phyloP scores from a whole-genome alignment of 2,113 vertebrate genomes.

The Phylloscopus trochiloides region DNA sequence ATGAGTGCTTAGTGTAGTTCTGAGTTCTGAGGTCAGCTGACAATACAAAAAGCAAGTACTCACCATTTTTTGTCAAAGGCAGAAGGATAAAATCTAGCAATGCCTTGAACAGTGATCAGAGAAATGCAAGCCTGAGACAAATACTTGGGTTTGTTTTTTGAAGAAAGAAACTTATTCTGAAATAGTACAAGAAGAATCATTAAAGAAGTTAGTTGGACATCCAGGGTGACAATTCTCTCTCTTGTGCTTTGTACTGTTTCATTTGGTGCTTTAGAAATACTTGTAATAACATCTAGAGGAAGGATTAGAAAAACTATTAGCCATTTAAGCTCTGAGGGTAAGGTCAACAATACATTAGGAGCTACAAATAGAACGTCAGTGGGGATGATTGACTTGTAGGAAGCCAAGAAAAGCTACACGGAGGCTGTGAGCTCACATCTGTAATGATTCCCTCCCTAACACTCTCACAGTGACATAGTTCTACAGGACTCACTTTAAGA shows the following conservation, averaged over 20 bases:
- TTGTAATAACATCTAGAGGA: neutral
- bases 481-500: neutral
- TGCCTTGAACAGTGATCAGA: neutral
- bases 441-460: neutral
- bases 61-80: neutral
- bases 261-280: neutral
- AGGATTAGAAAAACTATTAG: neutral
- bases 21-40: neutral
- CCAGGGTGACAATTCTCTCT: neutral
- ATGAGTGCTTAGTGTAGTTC: neutral
- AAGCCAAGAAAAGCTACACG: neutral
- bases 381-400: neutral
- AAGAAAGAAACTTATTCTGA: neutral
- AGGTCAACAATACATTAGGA: neutral
- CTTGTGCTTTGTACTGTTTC: neutral
- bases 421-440: neutral
- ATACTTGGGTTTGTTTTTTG: neutral
- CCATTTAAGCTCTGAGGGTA: neutral
- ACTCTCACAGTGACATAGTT: neutral
- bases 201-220: neutral
- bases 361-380: neutral
- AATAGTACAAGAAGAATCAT: neutral
- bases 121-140: neutral
- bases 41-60: neutral
- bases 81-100: neutral